These are phyloP conservation scores for Alviniconcha strummeri DNA, from an alignment of 2,888 invertebrate genomes.

Conservation along the genomic window DNA sequence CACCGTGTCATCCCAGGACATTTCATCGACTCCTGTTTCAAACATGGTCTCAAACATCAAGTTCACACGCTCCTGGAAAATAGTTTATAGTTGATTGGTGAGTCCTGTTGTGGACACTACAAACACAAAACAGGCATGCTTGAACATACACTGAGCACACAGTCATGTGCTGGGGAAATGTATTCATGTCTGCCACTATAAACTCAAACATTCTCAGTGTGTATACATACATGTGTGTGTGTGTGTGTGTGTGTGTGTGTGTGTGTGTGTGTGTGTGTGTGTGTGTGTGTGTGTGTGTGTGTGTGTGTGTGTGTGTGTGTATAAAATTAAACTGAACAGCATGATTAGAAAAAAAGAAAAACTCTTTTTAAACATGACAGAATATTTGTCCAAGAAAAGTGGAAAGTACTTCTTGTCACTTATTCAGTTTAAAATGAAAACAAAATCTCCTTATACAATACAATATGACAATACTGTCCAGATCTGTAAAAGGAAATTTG, in stretches of 20 bases:
- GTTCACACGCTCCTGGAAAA: constrained; percentile 62
- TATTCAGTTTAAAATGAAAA: too few relatives aligned
- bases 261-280: background rate
- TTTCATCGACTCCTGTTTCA: constrained; percentile 73
- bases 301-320: background rate
- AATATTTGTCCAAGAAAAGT: too few relatives aligned
- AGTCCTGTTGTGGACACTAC: background rate
- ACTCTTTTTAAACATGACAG: too few relatives aligned
- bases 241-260: constrained; percentile 4
- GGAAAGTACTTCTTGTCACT: too few relatives aligned
- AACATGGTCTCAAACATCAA: constrained; percentile 68
- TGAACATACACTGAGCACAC: background rate
- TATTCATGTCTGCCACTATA: background rate
- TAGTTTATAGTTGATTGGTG: background rate
- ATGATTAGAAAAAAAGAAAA: too few relatives aligned
- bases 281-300: background rate
- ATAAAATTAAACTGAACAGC: too few relatives aligned
- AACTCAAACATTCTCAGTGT: background rate
- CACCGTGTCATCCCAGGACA: constrained; percentile 73
- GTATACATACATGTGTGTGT: background rate
- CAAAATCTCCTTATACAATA: too few relatives aligned
- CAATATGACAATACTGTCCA: too few relatives aligned
- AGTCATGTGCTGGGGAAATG: too few relatives aligned
- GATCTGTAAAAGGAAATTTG: too few relatives aligned
- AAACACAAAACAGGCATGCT: background rate